Evolutionary conservation across 2,888 invertebrate species (phyloP).

Genomic region (Meliscaeva auricollis): DNA sequence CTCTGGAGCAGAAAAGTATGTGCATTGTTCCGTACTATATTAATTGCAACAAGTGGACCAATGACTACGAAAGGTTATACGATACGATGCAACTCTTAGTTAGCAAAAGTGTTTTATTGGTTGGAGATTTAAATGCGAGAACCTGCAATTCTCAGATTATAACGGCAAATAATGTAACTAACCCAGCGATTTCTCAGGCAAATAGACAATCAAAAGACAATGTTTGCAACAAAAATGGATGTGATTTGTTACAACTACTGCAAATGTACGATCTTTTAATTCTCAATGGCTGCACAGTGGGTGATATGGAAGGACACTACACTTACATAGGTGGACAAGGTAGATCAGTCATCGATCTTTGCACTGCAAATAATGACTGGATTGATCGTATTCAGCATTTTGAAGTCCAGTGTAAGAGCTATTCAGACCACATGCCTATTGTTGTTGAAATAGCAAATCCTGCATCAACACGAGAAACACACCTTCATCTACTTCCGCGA

Average conservation of each 20-base stretch:
- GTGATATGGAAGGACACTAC: neutral
- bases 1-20: neutral
- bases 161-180: neutral
- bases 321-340: neutral
- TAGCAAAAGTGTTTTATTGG: neutral
- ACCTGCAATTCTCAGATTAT: neutral
- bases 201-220: neutral
- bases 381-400: neutral
- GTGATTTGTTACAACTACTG: neutral
- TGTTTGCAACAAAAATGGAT: neutral
- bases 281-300: neutral
- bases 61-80: neutral
- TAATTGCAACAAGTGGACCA: constrained; percentile 2
- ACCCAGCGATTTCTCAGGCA: neutral
- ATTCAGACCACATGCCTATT: neutral
- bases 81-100: neutral
- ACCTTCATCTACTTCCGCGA: too few relatives aligned
- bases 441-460: neutral
- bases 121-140: neutral
- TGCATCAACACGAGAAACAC: neutral
- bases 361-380: neutral
- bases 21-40: neutral
- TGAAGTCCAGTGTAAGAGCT: too few relatives aligned
- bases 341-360: neutral
- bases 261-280: neutral